phyloP scores from a whole-genome alignment of 2,797 vertebrate genomes.

The Karalla daura region DNA sequence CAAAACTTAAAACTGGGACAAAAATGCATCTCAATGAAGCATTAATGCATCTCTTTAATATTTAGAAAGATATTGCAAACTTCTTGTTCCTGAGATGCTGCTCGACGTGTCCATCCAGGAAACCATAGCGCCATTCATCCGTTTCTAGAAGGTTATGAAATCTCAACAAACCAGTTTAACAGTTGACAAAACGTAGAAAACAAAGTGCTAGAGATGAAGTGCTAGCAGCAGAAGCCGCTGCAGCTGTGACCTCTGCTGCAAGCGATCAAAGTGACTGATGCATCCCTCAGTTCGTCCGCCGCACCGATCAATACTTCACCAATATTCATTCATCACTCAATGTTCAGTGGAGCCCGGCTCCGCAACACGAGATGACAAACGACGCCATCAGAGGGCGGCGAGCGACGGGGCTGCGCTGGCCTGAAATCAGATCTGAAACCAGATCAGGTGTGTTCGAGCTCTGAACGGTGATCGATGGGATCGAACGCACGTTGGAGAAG shows the following conservation, averaged over 20 bases:
- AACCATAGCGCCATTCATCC: no score
- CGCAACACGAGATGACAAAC: conserved; percentile 52
- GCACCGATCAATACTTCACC: conserved; percentile 62
- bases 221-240: conserved; percentile 30
- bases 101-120: no score
- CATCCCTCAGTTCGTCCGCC: conserved; percentile 22
- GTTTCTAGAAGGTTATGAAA: no score
- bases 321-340: conserved; percentile 57
- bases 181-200: conserved; percentile 13
- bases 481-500: no score
- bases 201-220: background rate
- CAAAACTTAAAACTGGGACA: no score
- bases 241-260: conserved; percentile 45
- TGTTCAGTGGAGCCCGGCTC: conserved; percentile 15
- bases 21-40: no score
- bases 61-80: no score
- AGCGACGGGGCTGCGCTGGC: no score
- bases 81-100: no score
- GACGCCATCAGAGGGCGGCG: conserved; percentile 33
- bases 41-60: no score
- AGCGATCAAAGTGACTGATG: conserved; percentile 66
- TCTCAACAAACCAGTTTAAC: conserved; percentile 17
- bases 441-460: no score
- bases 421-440: conserved; percentile 24
- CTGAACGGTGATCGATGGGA: no score